Conservation (phyloP, 64 coral and sea anemone species). For the Stichodactyla helianthus region DNA sequence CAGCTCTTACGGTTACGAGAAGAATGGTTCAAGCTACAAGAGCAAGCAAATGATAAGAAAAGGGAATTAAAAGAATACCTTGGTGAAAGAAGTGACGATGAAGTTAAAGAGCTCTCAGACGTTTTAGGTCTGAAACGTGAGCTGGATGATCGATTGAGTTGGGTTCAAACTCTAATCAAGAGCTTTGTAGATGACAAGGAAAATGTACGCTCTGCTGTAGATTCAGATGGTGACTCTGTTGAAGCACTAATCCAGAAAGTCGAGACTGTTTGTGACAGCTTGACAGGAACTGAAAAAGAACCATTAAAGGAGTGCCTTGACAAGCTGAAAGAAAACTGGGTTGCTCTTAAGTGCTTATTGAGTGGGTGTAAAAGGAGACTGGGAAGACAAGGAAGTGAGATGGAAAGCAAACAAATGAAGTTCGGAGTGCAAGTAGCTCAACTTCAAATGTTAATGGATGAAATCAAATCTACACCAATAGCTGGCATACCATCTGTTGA, state of each 20-base stretch:
- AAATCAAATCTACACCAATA: slow-evolving; percentile 15
- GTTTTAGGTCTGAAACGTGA: slow-evolving; percentile 29
- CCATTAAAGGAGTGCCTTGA: slow-evolving; percentile 11
- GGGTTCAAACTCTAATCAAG: slow-evolving; percentile 26
- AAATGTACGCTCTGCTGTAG: slow-evolving; percentile 29
- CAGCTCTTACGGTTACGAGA: slow-evolving; percentile 66
- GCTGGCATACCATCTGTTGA: background rate
- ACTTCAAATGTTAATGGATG: slow-evolving; percentile 29
- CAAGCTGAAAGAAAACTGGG: slow-evolving; percentile 53
- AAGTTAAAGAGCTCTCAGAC: background rate
- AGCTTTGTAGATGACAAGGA: slow-evolving; percentile 32
- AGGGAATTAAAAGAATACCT: slow-evolving; percentile 61
- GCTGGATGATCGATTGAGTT: slow-evolving; percentile 24
- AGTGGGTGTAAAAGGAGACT: slow-evolving; percentile 20
- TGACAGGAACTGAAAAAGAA: background rate
- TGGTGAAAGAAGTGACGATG: slow-evolving; percentile 46
- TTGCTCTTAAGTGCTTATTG: slow-evolving; percentile 27
- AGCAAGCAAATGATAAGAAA: slow-evolving; percentile 70
- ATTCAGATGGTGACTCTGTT: slow-evolving; percentile 12
- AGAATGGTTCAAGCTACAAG: slow-evolving; percentile 71
- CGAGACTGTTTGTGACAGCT: background rate
- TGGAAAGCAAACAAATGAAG: slow-evolving; percentile 56
- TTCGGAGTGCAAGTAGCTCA: slow-evolving; percentile 38
- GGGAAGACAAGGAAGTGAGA: slow-evolving; percentile 48
- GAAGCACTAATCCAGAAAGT: slow-evolving; percentile 35